Evolutionary conservation across 2,797 vertebrate genomes (phyloP).

Genomic region (Scolopax bukidnonensis): DNA sequence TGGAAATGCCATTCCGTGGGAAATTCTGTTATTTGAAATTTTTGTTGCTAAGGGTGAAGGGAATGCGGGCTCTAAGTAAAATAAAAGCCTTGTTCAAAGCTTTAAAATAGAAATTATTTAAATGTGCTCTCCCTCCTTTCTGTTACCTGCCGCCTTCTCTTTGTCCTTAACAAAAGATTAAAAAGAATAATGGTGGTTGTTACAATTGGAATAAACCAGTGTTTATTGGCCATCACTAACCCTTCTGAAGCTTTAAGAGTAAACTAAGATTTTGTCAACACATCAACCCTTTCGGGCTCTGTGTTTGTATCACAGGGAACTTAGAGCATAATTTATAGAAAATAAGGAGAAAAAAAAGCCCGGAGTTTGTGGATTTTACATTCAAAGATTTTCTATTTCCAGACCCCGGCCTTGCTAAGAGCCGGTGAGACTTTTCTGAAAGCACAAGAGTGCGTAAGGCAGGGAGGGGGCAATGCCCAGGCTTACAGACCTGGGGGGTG

Average conservation of each 20-base stretch:
- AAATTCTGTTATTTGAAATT: no score
- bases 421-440: not conserved
- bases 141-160: not conserved
- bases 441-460: fast-evolving
- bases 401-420: not conserved
- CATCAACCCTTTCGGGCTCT: not conserved
- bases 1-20: no score
- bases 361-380: not conserved
- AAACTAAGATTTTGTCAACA: not conserved
- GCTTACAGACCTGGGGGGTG: not conserved
- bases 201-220: not conserved
- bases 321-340: not conserved
- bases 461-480: not conserved
- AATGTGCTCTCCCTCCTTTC: not conserved
- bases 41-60: no score
- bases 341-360: not conserved
- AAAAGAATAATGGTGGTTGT: not conserved
- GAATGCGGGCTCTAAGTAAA: no score
- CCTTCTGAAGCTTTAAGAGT: not conserved
- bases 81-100: not conserved
- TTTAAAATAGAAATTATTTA: not conserved
- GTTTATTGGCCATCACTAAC: not conserved
- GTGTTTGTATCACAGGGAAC: not conserved
- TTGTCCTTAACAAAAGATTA: not conserved
- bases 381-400: not conserved